Conservation (phyloP, 2,888 invertebrate species). For the Anticlea derivata region DNA sequence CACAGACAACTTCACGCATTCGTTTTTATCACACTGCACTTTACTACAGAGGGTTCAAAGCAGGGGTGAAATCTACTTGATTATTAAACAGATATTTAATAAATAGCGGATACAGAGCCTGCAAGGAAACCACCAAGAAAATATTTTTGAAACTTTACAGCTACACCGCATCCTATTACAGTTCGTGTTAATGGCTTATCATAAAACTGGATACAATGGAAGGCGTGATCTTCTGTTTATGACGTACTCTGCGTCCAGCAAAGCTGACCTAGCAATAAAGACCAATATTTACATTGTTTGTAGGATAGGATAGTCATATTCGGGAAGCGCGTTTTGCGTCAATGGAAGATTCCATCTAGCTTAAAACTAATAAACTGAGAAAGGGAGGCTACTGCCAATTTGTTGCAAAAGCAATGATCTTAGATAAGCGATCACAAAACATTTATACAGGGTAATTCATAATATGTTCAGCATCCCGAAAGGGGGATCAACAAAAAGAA, state of each 20-base stretch:
- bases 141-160: slow-evolving; percentile 62
- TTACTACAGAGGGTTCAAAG: slow-evolving; percentile 12
- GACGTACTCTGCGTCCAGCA: background rate
- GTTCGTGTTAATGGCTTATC: slow-evolving; percentile 62
- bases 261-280: background rate
- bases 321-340: too few species aligned
- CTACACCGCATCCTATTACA: slow-evolving; percentile 68
- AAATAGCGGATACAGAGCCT: slow-evolving; percentile 28
- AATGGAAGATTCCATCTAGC: too few species aligned
- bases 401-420: too few species aligned
- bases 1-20: slow-evolving; percentile 17
- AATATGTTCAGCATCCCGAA: too few species aligned
- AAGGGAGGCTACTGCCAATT: too few species aligned
- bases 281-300: background rate
- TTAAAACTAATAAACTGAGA: too few species aligned
- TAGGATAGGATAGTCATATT: background rate
- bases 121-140: slow-evolving; percentile 69
- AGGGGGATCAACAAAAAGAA: too few species aligned
- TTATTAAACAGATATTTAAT: slow-evolving; percentile 18
- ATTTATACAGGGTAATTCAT: too few species aligned
- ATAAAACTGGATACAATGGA: slow-evolving; percentile 54
- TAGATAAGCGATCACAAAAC: too few species aligned
- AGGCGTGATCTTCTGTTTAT: slow-evolving; percentile 1
- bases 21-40: slow-evolving; percentile 8
- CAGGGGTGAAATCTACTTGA: slow-evolving; percentile 13